These are phyloP conservation scores for Cosmopolites sordidus DNA, from an alignment of 2,888 invertebrate genomes.

Conservation along the genomic window DNA sequence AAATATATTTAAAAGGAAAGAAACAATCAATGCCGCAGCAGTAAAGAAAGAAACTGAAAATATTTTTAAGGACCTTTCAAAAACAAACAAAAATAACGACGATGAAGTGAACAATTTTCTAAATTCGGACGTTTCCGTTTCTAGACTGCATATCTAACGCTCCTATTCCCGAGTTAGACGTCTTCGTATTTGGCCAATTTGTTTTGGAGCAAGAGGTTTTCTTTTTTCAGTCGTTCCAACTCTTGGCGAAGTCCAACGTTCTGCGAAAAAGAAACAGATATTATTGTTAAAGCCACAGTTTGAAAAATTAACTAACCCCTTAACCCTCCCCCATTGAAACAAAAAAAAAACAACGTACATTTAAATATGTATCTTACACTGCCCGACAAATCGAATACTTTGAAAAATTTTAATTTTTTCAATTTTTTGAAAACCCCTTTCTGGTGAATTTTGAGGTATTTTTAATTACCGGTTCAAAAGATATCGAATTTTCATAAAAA, in stretches of 20 bases:
- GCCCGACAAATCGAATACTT: no score
- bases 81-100: conserved; percentile 9
- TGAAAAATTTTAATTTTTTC: no score
- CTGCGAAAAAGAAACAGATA: conserved; percentile 48
- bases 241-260: conserved; percentile 87
- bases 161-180: conserved; percentile 53
- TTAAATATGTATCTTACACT: no score
- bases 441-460: no score
- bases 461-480: no score
- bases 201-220: conserved; percentile 83
- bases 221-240: conserved; percentile 85
- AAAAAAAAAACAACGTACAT: no score
- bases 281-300: no score
- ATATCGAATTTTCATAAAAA: no score
- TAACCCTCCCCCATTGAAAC: no score
- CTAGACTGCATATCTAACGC: conserved; percentile 12
- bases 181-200: conserved; percentile 86
- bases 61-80: conserved; percentile 19
- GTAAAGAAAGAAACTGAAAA: not conserved
- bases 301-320: no score
- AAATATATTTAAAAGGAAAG: conserved; percentile 11
- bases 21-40: conserved; percentile 4
- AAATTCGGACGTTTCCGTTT: conserved; percentile 19
- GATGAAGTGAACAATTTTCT: conserved; percentile 19
- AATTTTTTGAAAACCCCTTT: no score